A percentile compares a stretch with the other conserved stretches of the same genome.
Conservation (phyloP, 2,797 vertebrate species). For the Scyliorhinus canicula region DNA sequence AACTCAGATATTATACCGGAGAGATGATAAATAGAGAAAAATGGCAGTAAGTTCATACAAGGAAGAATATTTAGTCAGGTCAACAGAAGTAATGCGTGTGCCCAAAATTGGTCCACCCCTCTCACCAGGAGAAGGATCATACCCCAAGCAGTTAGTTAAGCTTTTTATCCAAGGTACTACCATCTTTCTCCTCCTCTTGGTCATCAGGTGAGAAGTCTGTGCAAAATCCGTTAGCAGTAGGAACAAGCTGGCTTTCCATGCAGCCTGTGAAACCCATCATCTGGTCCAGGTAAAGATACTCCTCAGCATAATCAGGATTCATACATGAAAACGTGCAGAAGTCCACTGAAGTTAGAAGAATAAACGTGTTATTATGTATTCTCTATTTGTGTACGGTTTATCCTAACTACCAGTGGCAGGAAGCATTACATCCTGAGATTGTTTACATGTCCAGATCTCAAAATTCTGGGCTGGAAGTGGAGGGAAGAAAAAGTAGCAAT, state of each 20-base stretch:
- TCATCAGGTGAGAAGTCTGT: constrained; percentile 81
- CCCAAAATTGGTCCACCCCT: constrained; percentile 49
- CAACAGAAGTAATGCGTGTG: constrained; percentile 51
- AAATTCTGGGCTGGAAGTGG: neutral
- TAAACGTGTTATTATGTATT: neutral
- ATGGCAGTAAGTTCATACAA: constrained; percentile 45
- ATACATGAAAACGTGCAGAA: constrained; percentile 73
- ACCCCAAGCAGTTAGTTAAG: constrained; percentile 63
- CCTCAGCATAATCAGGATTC: constrained; percentile 78
- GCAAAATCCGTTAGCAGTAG: constrained; percentile 82
- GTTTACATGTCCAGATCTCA: neutral
- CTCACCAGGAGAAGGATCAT: constrained; percentile 69
- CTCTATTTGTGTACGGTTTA: neutral
- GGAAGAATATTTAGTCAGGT: constrained; percentile 45
- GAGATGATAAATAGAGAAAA: constrained; percentile 51
- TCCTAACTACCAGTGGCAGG: neutral
- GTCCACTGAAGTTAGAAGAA: constrained; percentile 63
- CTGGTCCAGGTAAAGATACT: constrained; percentile 72
- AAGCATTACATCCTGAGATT: neutral
- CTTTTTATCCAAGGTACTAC: constrained; percentile 67
- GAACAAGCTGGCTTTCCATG: constrained; percentile 51
- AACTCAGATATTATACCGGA: constrained; percentile 42
- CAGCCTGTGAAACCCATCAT: constrained; percentile 51
- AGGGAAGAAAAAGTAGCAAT: neutral
- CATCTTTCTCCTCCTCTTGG: constrained; percentile 47